A percentile compares a stretch with the other conserved stretches of the same genome.
Conservation (phyloP, 2,888 invertebrate genomes). For the Zaprionus bogoriensis region DNA sequence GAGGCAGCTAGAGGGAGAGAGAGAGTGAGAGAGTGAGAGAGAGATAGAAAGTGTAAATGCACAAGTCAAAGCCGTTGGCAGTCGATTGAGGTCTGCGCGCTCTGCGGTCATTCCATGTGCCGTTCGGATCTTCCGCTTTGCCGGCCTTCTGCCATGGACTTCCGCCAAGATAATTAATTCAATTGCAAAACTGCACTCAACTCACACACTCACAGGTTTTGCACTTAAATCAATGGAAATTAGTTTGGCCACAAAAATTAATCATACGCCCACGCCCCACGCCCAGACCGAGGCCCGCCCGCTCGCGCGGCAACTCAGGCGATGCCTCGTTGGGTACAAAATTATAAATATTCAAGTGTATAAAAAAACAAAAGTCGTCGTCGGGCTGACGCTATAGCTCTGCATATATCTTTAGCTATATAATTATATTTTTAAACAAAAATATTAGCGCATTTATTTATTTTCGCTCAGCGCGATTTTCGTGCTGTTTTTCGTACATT, state of each 20-base stretch:
- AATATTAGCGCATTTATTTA: slow-evolving; percentile 42
- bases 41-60: slow-evolving; percentile 10
- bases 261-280: slow-evolving; percentile 68
- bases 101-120: too few species aligned
- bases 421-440: slow-evolving; percentile 39
- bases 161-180: too few species aligned
- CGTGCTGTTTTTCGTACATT: slow-evolving; percentile 34
- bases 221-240: slow-evolving; percentile 59
- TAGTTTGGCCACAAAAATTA: slow-evolving; percentile 73
- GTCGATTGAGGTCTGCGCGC: too few species aligned
- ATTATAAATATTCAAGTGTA: slow-evolving; percentile 66
- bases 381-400: slow-evolving; percentile 17
- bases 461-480: slow-evolving; percentile 15
- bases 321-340: slow-evolving; percentile 32
- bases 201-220: slow-evolving; percentile 31
- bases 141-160: slow-evolving; percentile 15
- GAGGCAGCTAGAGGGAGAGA: slow-evolving; percentile 1
- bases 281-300: too few species aligned
- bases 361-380: slow-evolving; percentile 31
- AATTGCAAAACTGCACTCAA: slow-evolving; percentile 3
- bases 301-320: slow-evolving; percentile 16
- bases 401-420: slow-evolving; percentile 5
- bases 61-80: too few species aligned
- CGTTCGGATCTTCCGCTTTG: neutral
- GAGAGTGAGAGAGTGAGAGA: neutral